Percentiles rank a stretch among this genome's conserved stretches.
These are phyloP conservation scores for Anarsia innoxiella DNA, from an alignment of 2,888 invertebrate species.

Conservation along the genomic window DNA sequence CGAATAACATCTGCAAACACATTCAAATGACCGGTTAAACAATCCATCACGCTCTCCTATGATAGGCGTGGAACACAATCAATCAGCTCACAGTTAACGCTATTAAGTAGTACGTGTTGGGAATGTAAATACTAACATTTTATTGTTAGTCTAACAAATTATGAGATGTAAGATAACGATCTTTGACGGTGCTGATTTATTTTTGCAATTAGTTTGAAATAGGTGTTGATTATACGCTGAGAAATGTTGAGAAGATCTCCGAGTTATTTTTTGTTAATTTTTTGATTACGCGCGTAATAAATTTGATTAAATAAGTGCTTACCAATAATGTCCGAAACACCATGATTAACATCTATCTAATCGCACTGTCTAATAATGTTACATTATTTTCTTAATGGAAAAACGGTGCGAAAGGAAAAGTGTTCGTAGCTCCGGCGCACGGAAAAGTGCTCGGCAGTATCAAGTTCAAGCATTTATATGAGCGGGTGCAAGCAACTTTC, in stretches of 20 bases:
- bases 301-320: slow-evolving; percentile 37
- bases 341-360: slow-evolving; percentile 34
- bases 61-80: slow-evolving; percentile 31
- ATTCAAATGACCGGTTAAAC: too few relatives aligned
- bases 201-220: slow-evolving; percentile 5
- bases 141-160: slow-evolving; percentile 5
- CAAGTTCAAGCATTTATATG: slow-evolving; percentile 72
- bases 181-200: slow-evolving; percentile 10
- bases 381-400: slow-evolving; percentile 46
- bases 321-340: slow-evolving; percentile 54
- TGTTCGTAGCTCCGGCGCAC: slow-evolving; percentile 42
- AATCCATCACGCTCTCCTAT: slow-evolving; percentile 16
- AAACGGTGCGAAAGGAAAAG: slow-evolving; percentile 57
- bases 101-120: background rate
- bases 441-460: slow-evolving; percentile 64
- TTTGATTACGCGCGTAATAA: too few relatives aligned
- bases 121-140: background rate
- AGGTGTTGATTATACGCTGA: too few relatives aligned
- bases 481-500: slow-evolving; percentile 58
- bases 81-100: slow-evolving; percentile 25
- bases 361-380: slow-evolving; percentile 26
- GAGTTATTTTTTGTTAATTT: too few relatives aligned
- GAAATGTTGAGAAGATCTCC: too few relatives aligned
- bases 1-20: slow-evolving; percentile 54
- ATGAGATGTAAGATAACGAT: slow-evolving; percentile 6